Percentiles rank a stretch among this genome's conserved stretches.
These are phyloP conservation scores for Drosophila buzzatii DNA, from an alignment of 2,888 invertebrate species.

Conservation along the genomic window DNA sequence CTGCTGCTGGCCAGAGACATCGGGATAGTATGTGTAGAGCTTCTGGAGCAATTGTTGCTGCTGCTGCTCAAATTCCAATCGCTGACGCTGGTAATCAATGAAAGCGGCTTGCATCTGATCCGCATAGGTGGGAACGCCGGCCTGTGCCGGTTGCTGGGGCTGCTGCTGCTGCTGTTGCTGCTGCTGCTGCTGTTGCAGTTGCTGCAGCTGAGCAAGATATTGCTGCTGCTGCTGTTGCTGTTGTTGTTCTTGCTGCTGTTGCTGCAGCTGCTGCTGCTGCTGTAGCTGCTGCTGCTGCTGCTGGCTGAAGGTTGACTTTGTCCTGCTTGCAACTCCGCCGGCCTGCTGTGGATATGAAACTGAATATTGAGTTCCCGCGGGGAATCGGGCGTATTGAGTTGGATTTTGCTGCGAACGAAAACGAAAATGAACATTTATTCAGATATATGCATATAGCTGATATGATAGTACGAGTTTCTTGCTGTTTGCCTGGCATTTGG, in stretches of 20 bases:
- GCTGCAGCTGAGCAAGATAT: conserved; percentile 24
- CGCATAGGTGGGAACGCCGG: conserved; percentile 52
- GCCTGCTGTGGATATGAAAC: conserved; percentile 43
- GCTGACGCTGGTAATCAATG: conserved; percentile 75
- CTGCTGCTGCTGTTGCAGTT: conserved; percentile 31
- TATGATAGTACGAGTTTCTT: not conserved
- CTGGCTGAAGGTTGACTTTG: conserved; percentile 31
- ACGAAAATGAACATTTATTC: not conserved
- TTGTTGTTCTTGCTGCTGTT: conserved; percentile 10
- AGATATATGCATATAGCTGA: not conserved
- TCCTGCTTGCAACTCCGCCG: conserved; percentile 22
- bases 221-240: conserved; percentile 49
- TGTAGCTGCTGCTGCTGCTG: conserved; percentile 26
- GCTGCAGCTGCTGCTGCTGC: conserved; percentile 24
- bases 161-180: conserved; percentile 39
- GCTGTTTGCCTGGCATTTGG: not conserved
- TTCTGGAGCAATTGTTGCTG: conserved; percentile 77
- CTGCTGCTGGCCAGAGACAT: conserved; percentile 55
- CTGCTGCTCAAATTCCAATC: conserved; percentile 73
- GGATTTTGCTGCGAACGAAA: conserved; percentile 39
- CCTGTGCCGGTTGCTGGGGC: conserved; percentile 31
- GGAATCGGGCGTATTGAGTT: conserved; percentile 32
- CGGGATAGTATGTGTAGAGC: conserved; percentile 69
- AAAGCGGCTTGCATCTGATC: conserved; percentile 79
- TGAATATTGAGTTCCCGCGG: conserved; percentile 45